Evolutionary conservation across 92 coral and sea anemone genomes (phyloP), one percentile per base, ranked within the genome.

Genomic region (Phenganax marumi): DNA sequence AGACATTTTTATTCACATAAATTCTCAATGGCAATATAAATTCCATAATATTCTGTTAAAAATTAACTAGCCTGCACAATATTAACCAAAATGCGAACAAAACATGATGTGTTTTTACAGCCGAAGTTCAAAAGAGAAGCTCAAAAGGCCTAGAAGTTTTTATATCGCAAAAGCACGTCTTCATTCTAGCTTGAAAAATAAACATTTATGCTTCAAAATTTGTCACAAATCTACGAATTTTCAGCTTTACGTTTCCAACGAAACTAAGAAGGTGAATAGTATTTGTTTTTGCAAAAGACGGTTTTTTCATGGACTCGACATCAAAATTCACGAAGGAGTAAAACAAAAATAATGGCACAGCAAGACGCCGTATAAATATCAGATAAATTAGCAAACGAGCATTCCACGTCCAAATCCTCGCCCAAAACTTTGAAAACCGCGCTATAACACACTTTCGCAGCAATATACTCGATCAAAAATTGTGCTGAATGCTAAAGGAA

Each of bases 21-120:
- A 17, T 0, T 2, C 46, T 76, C 81, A 5, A 50, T 21, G 25
- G 81, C 81, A 76, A 76, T 76, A 76, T 56, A 50, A 9, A 57
- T 54, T 56, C n/a, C 62, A 47, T 24, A 2, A 12, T 12, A 55
- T 2, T 3, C 10, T 46, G 43, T 52, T 51, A 19, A 8, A 24
- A 74, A 74, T 72, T n/a, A 26, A 74, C 17, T 74, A 63, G 17
- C 0, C 52, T 1, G 53, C 23, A 25, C 79, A 74, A 55, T 76
- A 76, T 76, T 33, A 10, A 39, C 43, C 5, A 62, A 43, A 26
- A 54, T 14, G 23, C 21, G 17, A 73, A 0, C 6, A 46, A 54
- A 76, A 33, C 5, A 33, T 33, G 2, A 1, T 33, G 43, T 33
- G 43, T 2, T 33, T 33, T 33, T 33, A 5, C 43, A 33, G 43